Base-by-base conservation (phyloP, 2,797 vertebrate species). In the Rhynchonycteris naso region DNA sequence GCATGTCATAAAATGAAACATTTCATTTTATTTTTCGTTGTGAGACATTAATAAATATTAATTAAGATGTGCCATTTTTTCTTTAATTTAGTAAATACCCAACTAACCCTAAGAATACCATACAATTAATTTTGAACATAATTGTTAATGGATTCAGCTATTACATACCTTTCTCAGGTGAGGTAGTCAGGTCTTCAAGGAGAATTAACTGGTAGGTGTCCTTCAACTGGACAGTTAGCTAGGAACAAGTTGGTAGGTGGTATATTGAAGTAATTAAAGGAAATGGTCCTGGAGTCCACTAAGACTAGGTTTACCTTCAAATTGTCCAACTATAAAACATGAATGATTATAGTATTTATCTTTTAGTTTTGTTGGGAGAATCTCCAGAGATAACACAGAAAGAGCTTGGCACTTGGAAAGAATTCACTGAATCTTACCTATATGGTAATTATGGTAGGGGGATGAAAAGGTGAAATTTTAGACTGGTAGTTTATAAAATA, bases 81-180 rank as follows among this genome's bases (percentile, higher is more conserved):
- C 26, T 76, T 93, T 85, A 12, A 63, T 80, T 92, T 21, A 71
- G 22, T 54, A 90, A 74, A 52, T 90, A 14, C 2, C 83, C 33
- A 88, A 18, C 33, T 76, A 91, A 69, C 13, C 12, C 30, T 43
- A 75, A 24, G 76, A 89, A 80, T 35, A 66, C 3, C 9, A 63
- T 80, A 52, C 14, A 9, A 75, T 86, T 91, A 83, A 91, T 61
- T 88, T 94, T 83, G 85, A 90, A 11, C 3, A 30, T 56, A 85
- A 61, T 16, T 78, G 28, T 52, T 84, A 84, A 10, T 81, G 28
- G 19, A 65, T 87, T 88, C 16, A 87, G 13, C 63, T 66, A 75
- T 15, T 93, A 19, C 19, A 0, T 83, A 19, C 47, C 69, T 13
- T 61, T 59, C 56, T 89, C 33, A 90, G 5, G 35, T 30, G n/a